Evolutionary conservation across 1,140 invertebrate species (phyloP), one percentile per base, ranked within the genome.

Genomic region (Brachionus rotundiformis): DNA sequence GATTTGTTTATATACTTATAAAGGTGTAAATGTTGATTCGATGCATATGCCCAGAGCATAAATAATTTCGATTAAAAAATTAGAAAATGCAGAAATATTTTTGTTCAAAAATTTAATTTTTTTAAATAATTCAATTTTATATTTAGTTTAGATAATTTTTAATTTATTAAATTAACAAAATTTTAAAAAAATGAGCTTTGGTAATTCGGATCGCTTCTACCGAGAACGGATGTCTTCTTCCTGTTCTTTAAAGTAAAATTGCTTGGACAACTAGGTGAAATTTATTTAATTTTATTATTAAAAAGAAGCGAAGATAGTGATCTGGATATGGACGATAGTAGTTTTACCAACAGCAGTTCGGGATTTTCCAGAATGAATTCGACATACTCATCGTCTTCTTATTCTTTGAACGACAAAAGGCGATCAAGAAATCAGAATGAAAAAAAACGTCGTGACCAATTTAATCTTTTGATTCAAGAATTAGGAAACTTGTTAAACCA

Each of bases 361-460:
- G 36, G 31, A 25, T 63, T 54, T 54, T 79, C 76, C 2, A 23
- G 36, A 7, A 59, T 79, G 76, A 79, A 79, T 59, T 79, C 76
- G 33, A 33, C 31, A 33, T 54, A 54, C 31, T 79, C 76, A n/a
- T 73, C 68, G 10, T 73, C 68, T 0, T 25, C 33, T 73, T 79
- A 59, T 41, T 79, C 76, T 6, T 4, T 79, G 13, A 79, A 79
- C 25, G 76, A 79, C 27, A 79, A 79, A n/a, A 23, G 76, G 11
- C 47, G 59, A n/a, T 79, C 76, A 11, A 33, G 76, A 54, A 79
- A 79, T 59, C 76, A 79, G 59, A 79, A 79, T 25, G 76, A 79
- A 63, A 79, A 79, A 41, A 79, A 79, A 41, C 19, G 76, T 19
- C 44, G 76, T 13, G 76, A 79, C 19, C 76, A 79, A 39, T 79